A percentile compares a stretch with the other conserved stretches of the same genome.
Evolutionary conservation across 2,888 invertebrate species (phyloP).

Genomic region (Vanessa cardui): DNA sequence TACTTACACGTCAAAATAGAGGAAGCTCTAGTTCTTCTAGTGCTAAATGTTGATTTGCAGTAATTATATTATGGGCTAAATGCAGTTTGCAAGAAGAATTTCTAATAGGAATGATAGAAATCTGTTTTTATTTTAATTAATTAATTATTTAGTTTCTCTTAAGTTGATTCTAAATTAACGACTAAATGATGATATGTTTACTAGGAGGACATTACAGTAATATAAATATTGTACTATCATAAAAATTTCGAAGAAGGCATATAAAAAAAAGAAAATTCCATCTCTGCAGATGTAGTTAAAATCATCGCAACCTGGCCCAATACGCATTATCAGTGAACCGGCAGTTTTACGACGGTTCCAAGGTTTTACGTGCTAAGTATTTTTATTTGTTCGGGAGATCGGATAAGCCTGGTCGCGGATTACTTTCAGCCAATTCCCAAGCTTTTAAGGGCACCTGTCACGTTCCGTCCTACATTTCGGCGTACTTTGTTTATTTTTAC

Average conservation of each 20-base stretch:
- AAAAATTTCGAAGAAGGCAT: background rate
- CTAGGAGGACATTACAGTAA: no score
- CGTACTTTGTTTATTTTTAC: slow-evolving; percentile 43
- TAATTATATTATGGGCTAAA: no score
- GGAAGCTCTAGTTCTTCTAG: no score
- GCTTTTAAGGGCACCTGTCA: slow-evolving; percentile 58
- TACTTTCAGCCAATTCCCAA: slow-evolving; percentile 54
- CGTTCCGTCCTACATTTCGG: slow-evolving; percentile 43
- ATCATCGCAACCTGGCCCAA: slow-evolving; percentile 17
- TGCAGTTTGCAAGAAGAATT: no score
- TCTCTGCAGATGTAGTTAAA: background rate
- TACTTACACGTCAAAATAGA: no score
- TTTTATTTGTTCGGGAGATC: slow-evolving; percentile 64
- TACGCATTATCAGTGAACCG: slow-evolving; percentile 26
- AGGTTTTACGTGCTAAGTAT: slow-evolving; percentile 68
- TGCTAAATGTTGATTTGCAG: no score
- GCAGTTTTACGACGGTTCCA: slow-evolving; percentile 33
- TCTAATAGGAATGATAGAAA: no score
- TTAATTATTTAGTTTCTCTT: no score
- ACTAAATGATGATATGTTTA: no score
- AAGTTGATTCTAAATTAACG: no score
- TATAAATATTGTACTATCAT: no score
- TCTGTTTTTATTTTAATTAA: no score
- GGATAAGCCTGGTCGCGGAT: slow-evolving; percentile 58
- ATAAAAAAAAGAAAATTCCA: background rate